A percentile compares a stretch with the other conserved stretches of the same genome.
Conservation (phyloP, 1,140 invertebrate genomes). For the Bombus vancouverensis region DNA sequence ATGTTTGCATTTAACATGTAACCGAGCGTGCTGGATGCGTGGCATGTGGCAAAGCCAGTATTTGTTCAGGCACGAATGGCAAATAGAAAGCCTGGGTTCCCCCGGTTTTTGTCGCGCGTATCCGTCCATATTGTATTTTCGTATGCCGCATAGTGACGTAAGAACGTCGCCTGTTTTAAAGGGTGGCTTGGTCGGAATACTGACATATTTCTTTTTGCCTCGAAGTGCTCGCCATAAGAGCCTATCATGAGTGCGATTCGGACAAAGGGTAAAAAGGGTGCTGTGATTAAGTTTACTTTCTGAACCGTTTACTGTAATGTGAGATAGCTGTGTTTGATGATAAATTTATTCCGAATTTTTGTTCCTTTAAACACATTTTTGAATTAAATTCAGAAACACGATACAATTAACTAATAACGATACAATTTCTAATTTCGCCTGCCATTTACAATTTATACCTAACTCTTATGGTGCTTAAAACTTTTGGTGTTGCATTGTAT, state of each 20-base stretch:
- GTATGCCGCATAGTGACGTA: conserved; percentile 47
- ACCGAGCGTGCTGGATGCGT: conserved; percentile 57
- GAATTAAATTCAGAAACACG: no score
- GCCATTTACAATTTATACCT: no score
- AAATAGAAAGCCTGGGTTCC: conserved; percentile 61
- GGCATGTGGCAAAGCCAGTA: conserved; percentile 74
- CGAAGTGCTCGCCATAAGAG: conserved; percentile 4
- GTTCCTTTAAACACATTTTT: background rate
- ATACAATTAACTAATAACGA: no score
- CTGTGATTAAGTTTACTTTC: conserved; percentile 44
- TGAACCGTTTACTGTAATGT: background rate
- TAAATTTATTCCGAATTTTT: no score
- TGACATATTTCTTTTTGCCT: conserved; percentile 24
- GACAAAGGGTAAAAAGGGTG: conserved; percentile 22
- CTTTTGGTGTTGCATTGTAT: no score
- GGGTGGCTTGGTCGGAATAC: conserved; percentile 19
- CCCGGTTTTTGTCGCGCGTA: conserved; percentile 48
- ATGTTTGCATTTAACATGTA: conserved; percentile 72
- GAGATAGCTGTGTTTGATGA: background rate
- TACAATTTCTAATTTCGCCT: no score
- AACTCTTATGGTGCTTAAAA: no score
- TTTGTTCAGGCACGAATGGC: conserved; percentile 74
- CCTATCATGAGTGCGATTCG: background rate
- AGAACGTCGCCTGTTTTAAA: conserved; percentile 56
- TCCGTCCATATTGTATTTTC: conserved; percentile 52